These are phyloP conservation scores for Dicentrarchus labrax DNA, from an alignment of 2,113 vertebrate genomes.

Conservation along the genomic window DNA sequence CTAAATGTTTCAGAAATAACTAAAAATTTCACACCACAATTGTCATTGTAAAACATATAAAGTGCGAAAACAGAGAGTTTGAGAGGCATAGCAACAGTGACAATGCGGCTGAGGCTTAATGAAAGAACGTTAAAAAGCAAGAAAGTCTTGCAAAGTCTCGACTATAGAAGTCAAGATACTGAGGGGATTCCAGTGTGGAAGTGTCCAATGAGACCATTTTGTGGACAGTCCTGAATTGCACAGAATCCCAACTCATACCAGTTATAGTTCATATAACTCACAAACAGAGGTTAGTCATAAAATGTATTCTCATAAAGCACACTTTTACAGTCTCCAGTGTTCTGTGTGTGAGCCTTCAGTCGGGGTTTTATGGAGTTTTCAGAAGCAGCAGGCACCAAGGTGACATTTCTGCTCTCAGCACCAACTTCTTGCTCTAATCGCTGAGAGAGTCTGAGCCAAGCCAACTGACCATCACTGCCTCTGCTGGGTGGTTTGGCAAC, in stretches of 20 bases:
- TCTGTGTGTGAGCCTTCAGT: conserved; percentile 10
- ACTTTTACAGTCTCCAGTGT: not conserved
- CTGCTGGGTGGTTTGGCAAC: conserved; percentile 54
- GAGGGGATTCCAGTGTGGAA: not conserved
- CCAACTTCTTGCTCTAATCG: conserved; percentile 50
- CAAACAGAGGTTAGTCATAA: not conserved
- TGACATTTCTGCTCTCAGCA: conserved; percentile 66
- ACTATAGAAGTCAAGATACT: not conserved
- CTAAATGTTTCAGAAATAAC: not conserved
- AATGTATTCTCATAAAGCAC: conserved; percentile 4
- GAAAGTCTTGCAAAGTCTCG: not conserved
- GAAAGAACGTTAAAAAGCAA: not conserved
- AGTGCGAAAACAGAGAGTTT: not conserved
- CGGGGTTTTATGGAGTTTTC: conserved; percentile 23
- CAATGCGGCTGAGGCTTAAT: not conserved
- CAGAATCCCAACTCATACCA: not conserved
- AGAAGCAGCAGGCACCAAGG: conserved; percentile 57
- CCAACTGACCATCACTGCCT: conserved; percentile 38
- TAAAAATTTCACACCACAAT: not conserved
- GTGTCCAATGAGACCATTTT: not conserved
- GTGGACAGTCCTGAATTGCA: not conserved
- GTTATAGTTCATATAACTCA: not conserved
- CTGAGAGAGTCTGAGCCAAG: conserved; percentile 44
- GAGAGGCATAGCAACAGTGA: not conserved
- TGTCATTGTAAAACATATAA: not conserved